Base-by-base conservation (phyloP, 2,888 invertebrate species). In the Epiblema foenella region DNA sequence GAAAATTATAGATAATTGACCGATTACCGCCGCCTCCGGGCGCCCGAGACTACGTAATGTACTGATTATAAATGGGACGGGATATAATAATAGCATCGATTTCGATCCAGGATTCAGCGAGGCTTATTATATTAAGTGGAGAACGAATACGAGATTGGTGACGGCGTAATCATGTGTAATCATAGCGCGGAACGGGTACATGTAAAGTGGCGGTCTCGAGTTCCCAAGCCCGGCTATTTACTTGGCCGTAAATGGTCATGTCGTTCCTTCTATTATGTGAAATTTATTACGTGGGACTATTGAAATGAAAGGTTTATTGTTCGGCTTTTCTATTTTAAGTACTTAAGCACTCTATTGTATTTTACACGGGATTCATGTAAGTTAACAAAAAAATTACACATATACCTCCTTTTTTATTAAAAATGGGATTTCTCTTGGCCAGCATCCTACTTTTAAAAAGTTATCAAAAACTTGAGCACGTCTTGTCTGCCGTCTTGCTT, bases 121-220 rank as follows among this genome's bases (percentile, higher is more conserved):
- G 88, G 86, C 90, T 91, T 89, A 92, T 93, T 93, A 93, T 90
- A 90, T 89, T 93, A 92, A 93, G 92, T 93, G 92, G 90, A 87
- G 89, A 87, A 88, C 87, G 83, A 90, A 90, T 82, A 81, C 79
- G 78, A 83, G 86, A 85, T 85, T 87, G 90, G 91, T 91, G 91
- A 92, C 90, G 91, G 85, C 83, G 87, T 93, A 93, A 93, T 92
- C 85, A 90, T 77, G 79, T 78, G 79, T 92, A 91, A 93, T 93
- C 86, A 91, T 86, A 89, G 87, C 81, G 81, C 79, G 78, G 81
- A 81, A 65, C 73, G 59, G 58, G 60, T 39, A 54, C 68, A 77
- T 75, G 79, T 74, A 75, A 77, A 78, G 75, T 78, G 77, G 77
- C 72, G 73, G 75, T 72, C 75, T 52, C 46, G 51, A 74, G 73